phyloP scores from a whole-genome alignment of 2,797 vertebrate species.

The Enteromius mattozi region DNA sequence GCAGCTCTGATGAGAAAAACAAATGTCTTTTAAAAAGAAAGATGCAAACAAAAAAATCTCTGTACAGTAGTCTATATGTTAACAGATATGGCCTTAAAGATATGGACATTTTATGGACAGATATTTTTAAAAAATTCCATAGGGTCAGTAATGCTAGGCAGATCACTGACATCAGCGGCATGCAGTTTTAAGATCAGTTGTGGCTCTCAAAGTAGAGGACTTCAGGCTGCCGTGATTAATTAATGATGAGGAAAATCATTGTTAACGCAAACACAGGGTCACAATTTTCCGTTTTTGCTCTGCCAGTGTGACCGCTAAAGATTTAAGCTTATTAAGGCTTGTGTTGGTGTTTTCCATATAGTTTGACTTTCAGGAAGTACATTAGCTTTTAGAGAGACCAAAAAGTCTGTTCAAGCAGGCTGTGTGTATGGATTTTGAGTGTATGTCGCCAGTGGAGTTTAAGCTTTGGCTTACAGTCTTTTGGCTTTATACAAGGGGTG shows the following conservation, averaged over 20 bases:
- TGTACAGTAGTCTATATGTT: neutral
- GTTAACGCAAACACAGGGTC: neutral
- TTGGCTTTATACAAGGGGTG: conserved; percentile 23
- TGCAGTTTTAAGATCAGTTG: neutral
- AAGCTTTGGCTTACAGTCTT: conserved; percentile 41
- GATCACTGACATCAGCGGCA: neutral
- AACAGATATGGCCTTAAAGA: neutral
- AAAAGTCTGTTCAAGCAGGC: conserved; percentile 1
- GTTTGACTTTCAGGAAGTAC: conserved; percentile 5
- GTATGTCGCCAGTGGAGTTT: conserved; percentile 26
- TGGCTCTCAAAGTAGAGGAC: neutral
- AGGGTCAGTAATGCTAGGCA: neutral
- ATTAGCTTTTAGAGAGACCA: neutral
- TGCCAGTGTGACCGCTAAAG: neutral
- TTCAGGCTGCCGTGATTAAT: neutral
- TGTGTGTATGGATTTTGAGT: conserved; percentile 27
- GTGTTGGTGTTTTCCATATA: neutral
- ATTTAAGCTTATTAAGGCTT: neutral
- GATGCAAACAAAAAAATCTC: neutral
- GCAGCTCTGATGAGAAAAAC: neutral
- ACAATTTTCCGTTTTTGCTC: neutral
- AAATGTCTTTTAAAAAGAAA: neutral
- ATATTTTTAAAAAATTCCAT: neutral
- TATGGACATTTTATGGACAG: no score
- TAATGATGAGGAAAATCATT: neutral